phyloP scores from a whole-genome alignment of 1,140 invertebrate genomes.

The Drosophila bifasciata region DNA sequence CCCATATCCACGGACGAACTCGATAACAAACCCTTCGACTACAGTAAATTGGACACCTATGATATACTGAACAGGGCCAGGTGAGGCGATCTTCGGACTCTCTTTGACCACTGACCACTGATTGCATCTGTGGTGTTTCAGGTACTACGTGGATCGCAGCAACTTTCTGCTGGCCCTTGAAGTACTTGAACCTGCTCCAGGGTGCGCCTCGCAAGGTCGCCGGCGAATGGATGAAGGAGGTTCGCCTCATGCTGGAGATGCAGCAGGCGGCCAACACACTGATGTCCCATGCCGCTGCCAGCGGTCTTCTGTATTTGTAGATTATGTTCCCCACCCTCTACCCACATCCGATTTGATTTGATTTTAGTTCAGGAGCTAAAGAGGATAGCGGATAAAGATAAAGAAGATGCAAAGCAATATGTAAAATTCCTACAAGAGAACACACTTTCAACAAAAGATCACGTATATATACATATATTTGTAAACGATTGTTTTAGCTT shows the following conservation, averaged over 20 bases:
- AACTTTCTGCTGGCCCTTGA: slow-evolving; percentile 93
- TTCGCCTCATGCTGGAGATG: slow-evolving; percentile 93
- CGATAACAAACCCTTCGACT: slow-evolving; percentile 88
- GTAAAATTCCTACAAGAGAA: slow-evolving; percentile 38
- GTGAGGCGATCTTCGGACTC: slow-evolving; percentile 77
- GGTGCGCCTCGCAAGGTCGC: slow-evolving; percentile 94
- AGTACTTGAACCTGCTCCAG: slow-evolving; percentile 95
- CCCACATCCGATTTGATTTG: slow-evolving; percentile 39
- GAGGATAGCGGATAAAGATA: slow-evolving; percentile 8
- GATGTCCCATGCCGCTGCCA: slow-evolving; percentile 92
- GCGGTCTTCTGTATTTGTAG: slow-evolving; percentile 88
- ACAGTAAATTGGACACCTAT: slow-evolving; percentile 91
- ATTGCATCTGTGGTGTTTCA: slow-evolving; percentile 74
- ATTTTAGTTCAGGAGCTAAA: slow-evolving; percentile 47
- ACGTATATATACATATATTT: slow-evolving; percentile 63
- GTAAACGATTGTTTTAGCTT: slow-evolving; percentile 69
- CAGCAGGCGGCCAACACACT: slow-evolving; percentile 94
- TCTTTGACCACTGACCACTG: no score
- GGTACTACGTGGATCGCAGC: slow-evolving; percentile 93
- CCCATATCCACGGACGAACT: slow-evolving; percentile 89
- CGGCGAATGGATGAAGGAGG: slow-evolving; percentile 93
- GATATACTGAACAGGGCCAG: slow-evolving; percentile 94
- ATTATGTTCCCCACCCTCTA: slow-evolving; percentile 54
- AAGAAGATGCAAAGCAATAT: slow-evolving; percentile 35
- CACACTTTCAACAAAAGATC: slow-evolving; percentile 19